Conservation (phyloP, 2,888 invertebrate genomes). For the Microplitis manilae region DNA sequence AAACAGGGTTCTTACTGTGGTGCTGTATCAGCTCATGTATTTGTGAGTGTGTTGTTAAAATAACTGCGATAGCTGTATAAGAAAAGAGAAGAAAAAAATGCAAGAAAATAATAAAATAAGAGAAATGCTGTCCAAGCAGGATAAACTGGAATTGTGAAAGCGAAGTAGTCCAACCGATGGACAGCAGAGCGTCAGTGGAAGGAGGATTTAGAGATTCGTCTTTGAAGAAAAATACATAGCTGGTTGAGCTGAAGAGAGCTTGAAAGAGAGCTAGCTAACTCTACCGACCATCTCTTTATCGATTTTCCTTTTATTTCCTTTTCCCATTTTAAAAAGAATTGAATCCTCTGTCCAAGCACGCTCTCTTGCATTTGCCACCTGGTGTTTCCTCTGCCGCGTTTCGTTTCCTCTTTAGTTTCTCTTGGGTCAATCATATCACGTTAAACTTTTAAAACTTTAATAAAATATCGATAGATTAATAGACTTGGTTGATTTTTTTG, state of each 20-base stretch:
- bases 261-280: conserved; percentile 33
- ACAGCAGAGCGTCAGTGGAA: conserved; percentile 24
- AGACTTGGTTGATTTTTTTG: too few relatives aligned
- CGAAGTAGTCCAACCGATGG: conserved; percentile 29
- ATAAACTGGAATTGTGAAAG: conserved; percentile 39
- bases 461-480: not conserved
- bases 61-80: conserved; percentile 13
- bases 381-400: conserved; percentile 47
- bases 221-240: conserved; percentile 65
- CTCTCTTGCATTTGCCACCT: conserved; percentile 54
- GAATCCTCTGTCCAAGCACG: conserved; percentile 64
- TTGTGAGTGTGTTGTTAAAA: conserved; percentile 11
- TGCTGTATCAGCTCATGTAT: conserved; percentile 16
- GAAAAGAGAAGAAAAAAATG: not conserved
- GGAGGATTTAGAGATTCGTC: conserved; percentile 64
- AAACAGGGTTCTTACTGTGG: not conserved
- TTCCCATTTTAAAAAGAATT: conserved; percentile 60
- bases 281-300: conserved; percentile 53
- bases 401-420: conserved; percentile 33
- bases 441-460: not conserved
- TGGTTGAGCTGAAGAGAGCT: conserved; percentile 44
- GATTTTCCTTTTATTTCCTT: conserved; percentile 61
- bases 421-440: conserved; percentile 31
- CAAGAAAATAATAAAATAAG: conserved; percentile 15
- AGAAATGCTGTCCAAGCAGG: conserved; percentile 39